Conservation (phyloP, 2,113 vertebrate species). For the Pseudonaja textilis region DNA sequence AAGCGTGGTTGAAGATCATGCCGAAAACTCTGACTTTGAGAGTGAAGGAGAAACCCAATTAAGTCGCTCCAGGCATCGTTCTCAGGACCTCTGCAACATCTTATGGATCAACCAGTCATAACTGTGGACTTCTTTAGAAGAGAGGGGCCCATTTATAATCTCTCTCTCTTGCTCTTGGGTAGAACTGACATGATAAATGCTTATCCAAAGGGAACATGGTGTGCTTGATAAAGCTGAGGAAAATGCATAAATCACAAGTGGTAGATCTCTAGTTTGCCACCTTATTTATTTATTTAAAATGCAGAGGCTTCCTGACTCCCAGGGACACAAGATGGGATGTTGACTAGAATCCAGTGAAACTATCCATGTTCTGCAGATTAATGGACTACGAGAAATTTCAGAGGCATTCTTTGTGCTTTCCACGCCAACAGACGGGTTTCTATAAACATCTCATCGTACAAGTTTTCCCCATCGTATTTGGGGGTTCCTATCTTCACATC, state of each 20-base stretch:
- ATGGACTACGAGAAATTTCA: not conserved
- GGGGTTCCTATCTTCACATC: fast-evolving
- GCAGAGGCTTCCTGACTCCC: not conserved
- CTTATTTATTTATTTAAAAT: not conserved
- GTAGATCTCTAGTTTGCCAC: not conserved
- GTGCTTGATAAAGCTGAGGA: not conserved
- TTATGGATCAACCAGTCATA: not conserved
- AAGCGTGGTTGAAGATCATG: not conserved
- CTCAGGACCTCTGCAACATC: not conserved
- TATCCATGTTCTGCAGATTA: not conserved
- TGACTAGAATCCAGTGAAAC: not conserved
- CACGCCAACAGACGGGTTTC: not conserved
- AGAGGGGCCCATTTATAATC: not conserved
- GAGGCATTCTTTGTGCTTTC: not conserved
- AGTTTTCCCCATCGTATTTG: not conserved
- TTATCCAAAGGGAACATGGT: not conserved
- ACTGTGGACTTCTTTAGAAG: not conserved
- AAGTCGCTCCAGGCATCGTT: too few species aligned
- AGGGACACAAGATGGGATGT: not conserved
- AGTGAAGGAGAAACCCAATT: not conserved
- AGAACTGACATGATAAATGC: constrained; percentile 5
- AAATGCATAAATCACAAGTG: not conserved
- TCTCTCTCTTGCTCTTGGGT: not conserved
- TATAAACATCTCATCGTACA: not conserved
- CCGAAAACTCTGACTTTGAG: not conserved